These are phyloP conservation scores for Charaxes varanes DNA, from an alignment of 1,140 invertebrate genomes.

Conservation along the genomic window DNA sequence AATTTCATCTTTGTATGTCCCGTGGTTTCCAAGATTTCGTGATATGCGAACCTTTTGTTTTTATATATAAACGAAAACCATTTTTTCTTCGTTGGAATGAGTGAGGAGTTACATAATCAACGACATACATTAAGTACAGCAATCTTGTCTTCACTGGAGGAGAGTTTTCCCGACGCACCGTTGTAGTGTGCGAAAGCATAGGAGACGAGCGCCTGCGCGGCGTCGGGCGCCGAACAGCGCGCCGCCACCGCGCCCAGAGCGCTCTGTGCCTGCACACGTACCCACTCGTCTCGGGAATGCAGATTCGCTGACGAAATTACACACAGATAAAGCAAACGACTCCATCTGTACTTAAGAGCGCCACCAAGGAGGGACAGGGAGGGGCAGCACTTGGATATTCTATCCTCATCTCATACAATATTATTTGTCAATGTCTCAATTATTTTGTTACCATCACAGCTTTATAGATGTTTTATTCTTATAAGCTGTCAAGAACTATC, in stretches of 20 bases:
- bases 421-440: no score
- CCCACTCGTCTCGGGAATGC: slow-evolving; percentile 87
- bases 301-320: slow-evolving; percentile 77
- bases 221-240: slow-evolving; percentile 76
- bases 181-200: slow-evolving; percentile 89
- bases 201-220: slow-evolving; percentile 81
- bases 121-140: slow-evolving; percentile 85
- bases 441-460: no score
- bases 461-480: no score
- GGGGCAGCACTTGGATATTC: no score
- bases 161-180: slow-evolving; percentile 94
- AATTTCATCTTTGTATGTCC: no score
- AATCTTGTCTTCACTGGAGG: slow-evolving; percentile 90
- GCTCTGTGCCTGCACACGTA: slow-evolving; percentile 80
- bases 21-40: no score
- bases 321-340: not conserved
- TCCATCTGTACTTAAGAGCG: no score
- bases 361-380: no score
- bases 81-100: not conserved
- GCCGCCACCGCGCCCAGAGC: slow-evolving; percentile 79
- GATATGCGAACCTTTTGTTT: no score
- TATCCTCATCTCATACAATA: no score
- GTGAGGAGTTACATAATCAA: not conserved
- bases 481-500: no score
- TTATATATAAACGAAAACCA: no score